Conservation (phyloP, 1,140 invertebrate genomes). For the Lasioglossum albipes region DNA sequence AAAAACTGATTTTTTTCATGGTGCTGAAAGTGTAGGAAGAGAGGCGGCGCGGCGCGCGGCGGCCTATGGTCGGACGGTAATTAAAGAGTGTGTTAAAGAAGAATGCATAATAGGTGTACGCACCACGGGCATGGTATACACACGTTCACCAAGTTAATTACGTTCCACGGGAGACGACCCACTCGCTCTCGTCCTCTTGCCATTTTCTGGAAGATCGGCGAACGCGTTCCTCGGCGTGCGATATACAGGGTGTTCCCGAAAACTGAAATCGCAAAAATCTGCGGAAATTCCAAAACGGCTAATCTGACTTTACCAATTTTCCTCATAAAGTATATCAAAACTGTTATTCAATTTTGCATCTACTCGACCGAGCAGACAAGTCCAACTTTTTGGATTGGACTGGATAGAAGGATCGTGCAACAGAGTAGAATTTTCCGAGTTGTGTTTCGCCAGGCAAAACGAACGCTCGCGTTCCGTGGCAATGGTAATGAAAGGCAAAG, state of each 20-base stretch:
- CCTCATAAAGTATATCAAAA: no score
- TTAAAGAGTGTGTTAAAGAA: slow-evolving; percentile 40
- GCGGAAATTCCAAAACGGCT: no score
- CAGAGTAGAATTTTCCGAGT: no score
- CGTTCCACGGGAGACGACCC: slow-evolving; percentile 1
- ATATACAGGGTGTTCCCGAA: no score
- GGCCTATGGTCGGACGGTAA: slow-evolving; percentile 19
- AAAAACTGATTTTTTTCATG: slow-evolving; percentile 35
- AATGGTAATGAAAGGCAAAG: background rate
- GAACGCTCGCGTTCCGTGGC: background rate
- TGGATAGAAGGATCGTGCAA: no score
- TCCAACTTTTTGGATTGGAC: no score
- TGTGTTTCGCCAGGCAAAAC: no score
- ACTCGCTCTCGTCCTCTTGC: background rate
- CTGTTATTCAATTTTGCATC: no score
- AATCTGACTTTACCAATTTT: no score
- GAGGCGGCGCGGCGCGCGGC: no score
- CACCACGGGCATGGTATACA: background rate
- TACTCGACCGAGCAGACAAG: no score
- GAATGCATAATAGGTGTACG: slow-evolving; percentile 26
- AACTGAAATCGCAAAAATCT: no score
- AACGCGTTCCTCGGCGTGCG: background rate
- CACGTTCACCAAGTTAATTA: slow-evolving; percentile 26
- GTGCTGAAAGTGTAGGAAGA: slow-evolving; percentile 21
- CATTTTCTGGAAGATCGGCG: slow-evolving; percentile 4